Conservation (phyloP, 2,797 vertebrate genomes). For the Pseudochirops corinnae region DNA sequence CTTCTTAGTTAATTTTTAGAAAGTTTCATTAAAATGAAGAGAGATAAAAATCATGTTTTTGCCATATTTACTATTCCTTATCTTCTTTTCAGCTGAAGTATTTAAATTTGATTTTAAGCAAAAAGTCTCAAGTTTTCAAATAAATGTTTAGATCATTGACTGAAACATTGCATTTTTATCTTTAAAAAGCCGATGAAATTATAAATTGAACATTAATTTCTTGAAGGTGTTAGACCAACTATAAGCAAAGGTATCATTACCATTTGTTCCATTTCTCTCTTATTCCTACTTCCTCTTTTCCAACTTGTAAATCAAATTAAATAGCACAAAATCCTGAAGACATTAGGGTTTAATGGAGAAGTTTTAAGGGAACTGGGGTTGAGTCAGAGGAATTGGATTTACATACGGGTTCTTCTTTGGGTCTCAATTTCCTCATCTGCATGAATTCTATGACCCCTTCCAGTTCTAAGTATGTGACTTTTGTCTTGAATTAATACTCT, state of each 20-base stretch:
- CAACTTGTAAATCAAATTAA: neutral
- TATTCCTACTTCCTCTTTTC: neutral
- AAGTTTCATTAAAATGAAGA: conserved; percentile 61
- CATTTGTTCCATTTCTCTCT: neutral
- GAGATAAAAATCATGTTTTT: conserved; percentile 43
- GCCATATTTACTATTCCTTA: conserved; percentile 66
- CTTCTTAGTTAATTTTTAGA: conserved; percentile 56
- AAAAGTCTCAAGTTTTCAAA: conserved; percentile 50
- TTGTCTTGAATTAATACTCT: neutral
- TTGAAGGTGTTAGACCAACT: conserved; percentile 7
- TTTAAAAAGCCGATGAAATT: conserved; percentile 14
- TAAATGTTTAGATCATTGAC: neutral
- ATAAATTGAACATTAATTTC: conserved; percentile 31
- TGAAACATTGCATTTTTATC: conserved; percentile 41
- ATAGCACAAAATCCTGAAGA: neutral
- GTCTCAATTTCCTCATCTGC: neutral
- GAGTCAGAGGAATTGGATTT: neutral
- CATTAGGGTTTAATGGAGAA: neutral
- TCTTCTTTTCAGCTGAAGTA: conserved; percentile 65
- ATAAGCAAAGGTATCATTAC: conserved; percentile 27
- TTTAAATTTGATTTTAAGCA: conserved; percentile 61
- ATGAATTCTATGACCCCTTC: neutral
- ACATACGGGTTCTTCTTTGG: neutral
- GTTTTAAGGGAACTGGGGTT: neutral
- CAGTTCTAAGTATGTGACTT: neutral